Conservation (phyloP, 2,888 invertebrate species). For the Branchellion lobata region DNA sequence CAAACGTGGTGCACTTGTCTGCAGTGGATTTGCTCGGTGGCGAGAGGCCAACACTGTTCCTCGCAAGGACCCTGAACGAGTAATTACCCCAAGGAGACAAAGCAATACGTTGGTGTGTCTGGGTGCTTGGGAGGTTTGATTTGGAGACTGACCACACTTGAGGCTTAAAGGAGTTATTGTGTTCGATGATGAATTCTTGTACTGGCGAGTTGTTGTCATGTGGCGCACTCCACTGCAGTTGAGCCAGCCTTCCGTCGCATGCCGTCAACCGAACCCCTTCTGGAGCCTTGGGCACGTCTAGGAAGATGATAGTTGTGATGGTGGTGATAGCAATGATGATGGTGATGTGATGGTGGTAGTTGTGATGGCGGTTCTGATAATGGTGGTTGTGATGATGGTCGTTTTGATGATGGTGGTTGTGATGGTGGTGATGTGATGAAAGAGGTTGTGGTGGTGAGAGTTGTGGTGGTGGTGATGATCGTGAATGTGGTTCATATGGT, state of each 20-base stretch:
- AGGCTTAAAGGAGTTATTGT: constrained; percentile 52
- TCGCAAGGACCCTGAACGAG: constrained; percentile 51
- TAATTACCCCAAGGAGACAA: constrained; percentile 54
- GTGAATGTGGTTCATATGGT: too few species aligned
- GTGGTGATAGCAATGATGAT: too few species aligned
- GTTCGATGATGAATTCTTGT: constrained; percentile 52
- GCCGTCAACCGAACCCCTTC: constrained; percentile 49
- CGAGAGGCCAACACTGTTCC: constrained; percentile 49
- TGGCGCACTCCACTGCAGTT: constrained; percentile 51
- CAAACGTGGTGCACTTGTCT: constrained; percentile 46
- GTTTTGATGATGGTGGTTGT: too few species aligned
- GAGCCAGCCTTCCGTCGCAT: constrained; percentile 51
- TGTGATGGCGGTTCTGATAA: too few species aligned
- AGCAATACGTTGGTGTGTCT: constrained; percentile 51
- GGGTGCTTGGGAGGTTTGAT: constrained; percentile 48
- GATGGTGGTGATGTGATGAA: too few species aligned
- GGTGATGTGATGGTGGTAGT: too few species aligned
- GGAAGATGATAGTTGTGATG: background rate
- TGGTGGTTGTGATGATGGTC: too few species aligned
- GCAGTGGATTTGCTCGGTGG: constrained; percentile 47
- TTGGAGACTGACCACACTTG: constrained; percentile 50
- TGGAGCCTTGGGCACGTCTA: constrained; percentile 53
- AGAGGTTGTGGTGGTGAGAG: too few species aligned
- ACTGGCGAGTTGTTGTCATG: constrained; percentile 52
- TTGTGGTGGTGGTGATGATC: too few species aligned